phyloP scores from a whole-genome alignment of 2,113 vertebrate species.

The Oenanthe oenanthe region DNA sequence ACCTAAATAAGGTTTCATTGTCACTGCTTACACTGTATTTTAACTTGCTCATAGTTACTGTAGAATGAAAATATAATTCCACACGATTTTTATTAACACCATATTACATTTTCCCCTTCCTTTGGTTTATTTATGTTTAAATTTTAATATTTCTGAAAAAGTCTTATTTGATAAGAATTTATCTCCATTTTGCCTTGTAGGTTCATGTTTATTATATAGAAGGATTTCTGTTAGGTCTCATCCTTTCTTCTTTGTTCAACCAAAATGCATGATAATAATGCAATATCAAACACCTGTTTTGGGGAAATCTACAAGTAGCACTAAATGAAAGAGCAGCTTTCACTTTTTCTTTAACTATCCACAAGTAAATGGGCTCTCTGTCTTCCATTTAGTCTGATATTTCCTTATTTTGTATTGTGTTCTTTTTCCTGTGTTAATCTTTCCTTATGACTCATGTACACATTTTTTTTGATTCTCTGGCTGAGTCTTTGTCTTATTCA shows the following conservation, averaged over 20 bases:
- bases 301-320: neutral
- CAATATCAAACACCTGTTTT: neutral
- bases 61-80: neutral
- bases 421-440: neutral
- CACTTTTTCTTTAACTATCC: neutral
- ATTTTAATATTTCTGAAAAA: neutral
- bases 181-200: neutral
- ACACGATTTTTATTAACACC: neutral
- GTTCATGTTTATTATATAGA: neutral
- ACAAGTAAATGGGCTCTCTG: neutral
- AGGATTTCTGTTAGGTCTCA: neutral
- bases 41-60: neutral
- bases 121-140: neutral
- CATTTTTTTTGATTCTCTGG: neutral
- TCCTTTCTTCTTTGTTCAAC: neutral
- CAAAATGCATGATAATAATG: neutral
- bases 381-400: neutral
- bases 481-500: neutral
- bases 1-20: neutral
- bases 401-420: neutral
- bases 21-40: neutral
- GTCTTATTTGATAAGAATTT: neutral
- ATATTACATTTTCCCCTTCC: neutral
- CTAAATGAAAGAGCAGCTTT: neutral
- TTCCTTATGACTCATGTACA: neutral